These are phyloP conservation scores for Ectropis crepuscularia DNA, from an alignment of 2,888 invertebrate species.

Conservation along the genomic window DNA sequence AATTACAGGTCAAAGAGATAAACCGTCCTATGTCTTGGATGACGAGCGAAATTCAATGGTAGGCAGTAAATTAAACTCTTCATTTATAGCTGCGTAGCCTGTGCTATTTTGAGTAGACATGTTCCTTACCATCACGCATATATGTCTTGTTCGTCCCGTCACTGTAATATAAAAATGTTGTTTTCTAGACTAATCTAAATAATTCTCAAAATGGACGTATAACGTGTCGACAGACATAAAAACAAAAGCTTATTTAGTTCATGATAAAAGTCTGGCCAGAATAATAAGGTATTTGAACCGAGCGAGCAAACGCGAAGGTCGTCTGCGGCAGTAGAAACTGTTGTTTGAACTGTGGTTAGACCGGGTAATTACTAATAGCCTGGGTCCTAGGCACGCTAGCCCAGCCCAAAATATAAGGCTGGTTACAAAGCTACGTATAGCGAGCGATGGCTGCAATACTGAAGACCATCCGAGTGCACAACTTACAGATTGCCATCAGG, in stretches of 20 bases:
- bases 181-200: conserved; percentile 10
- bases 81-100: too few species aligned
- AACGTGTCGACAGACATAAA: conserved; percentile 30
- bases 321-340: conserved; percentile 13
- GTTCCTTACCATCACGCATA: too few species aligned
- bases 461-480: neutral
- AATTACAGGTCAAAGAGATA: too few species aligned
- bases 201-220: conserved; percentile 16
- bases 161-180: neutral
- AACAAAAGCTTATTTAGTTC: conserved; percentile 27
- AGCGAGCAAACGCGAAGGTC: conserved; percentile 41
- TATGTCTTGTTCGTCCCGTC: too few species aligned
- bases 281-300: conserved; percentile 25
- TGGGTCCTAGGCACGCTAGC: conserved; percentile 42
- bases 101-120: too few species aligned
- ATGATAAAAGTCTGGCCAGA: conserved; percentile 27
- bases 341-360: neutral
- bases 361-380: conserved; percentile 28
- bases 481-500: neutral
- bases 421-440: neutral
- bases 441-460: neutral
- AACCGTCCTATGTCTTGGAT: too few species aligned
- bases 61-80: too few species aligned
- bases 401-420: conserved; percentile 31
- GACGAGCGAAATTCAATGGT: too few species aligned